Conservation (phyloP, 1,140 invertebrate species). For the Drosophila pallidifrons region DNA sequence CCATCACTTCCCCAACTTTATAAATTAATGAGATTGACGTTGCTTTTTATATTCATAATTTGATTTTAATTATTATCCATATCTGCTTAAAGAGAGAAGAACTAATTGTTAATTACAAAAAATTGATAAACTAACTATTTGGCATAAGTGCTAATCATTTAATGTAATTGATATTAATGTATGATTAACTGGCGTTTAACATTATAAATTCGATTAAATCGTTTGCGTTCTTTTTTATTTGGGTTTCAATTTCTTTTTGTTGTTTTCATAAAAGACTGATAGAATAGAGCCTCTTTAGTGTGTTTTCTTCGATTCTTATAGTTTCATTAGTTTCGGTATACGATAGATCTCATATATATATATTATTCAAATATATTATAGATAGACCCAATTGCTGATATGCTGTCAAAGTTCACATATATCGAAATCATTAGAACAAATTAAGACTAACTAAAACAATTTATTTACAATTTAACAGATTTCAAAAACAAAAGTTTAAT, state of each 20-base stretch:
- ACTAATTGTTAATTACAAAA: constrained; percentile 80
- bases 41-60: constrained; percentile 61
- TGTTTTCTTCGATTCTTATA: constrained; percentile 17
- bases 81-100: constrained; percentile 76
- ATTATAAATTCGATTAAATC: constrained; percentile 84
- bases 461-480: constrained; percentile 66
- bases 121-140: constrained; percentile 79
- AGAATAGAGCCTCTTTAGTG: constrained; percentile 45
- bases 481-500: not conserved
- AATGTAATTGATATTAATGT: constrained; percentile 80
- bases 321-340: constrained; percentile 49
- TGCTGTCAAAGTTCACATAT: constrained; percentile 57
- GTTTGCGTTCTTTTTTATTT: constrained; percentile 49
- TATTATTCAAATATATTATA: not conserved
- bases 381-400: constrained; percentile 67
- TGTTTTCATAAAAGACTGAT: constrained; percentile 40
- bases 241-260: too few species aligned
- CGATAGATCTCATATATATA: constrained; percentile 50
- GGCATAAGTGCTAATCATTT: constrained; percentile 73
- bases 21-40: not conserved
- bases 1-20: too few species aligned
- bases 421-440: constrained; percentile 19
- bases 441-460: constrained; percentile 48
- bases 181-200: constrained; percentile 79
- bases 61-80: constrained; percentile 78